Evolutionary conservation across 2,888 invertebrate species (phyloP).

Genomic region (Laspeyria flexula): DNA sequence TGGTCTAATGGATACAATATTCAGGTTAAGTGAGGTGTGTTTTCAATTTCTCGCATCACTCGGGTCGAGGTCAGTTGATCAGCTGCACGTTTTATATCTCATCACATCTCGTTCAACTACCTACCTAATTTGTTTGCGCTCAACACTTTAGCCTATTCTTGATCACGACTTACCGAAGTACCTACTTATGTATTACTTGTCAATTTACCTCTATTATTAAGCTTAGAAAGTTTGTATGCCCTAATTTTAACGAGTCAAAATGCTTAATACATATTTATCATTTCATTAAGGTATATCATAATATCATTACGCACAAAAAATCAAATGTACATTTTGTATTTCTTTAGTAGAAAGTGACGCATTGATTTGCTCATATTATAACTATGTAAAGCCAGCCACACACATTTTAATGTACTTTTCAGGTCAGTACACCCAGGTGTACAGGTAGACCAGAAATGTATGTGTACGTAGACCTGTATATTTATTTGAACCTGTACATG

Average conservation of each 20-base stretch:
- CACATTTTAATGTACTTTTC: no score
- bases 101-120: constrained; percentile 21
- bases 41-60: constrained; percentile 48
- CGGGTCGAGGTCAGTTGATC: constrained; percentile 34
- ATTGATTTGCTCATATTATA: neutral
- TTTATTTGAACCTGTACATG: no score
- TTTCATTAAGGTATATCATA: neutral
- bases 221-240: constrained; percentile 29
- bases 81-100: constrained; percentile 28
- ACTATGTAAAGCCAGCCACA: no score
- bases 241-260: neutral
- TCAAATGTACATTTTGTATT: neutral
- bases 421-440: no score
- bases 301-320: neutral
- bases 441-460: no score
- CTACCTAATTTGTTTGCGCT: constrained; percentile 30
- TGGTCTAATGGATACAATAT: constrained; percentile 32
- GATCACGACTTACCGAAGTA: constrained; percentile 27
- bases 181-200: constrained; percentile 12
- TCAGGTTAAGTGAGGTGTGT: constrained; percentile 46
- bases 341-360: neutral
- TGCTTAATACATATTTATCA: neutral
- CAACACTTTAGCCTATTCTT: constrained; percentile 22
- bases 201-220: constrained; percentile 24
- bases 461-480: no score